Conservation (phyloP, 2,888 invertebrate genomes). For the Eucriotettix oculatus region DNA sequence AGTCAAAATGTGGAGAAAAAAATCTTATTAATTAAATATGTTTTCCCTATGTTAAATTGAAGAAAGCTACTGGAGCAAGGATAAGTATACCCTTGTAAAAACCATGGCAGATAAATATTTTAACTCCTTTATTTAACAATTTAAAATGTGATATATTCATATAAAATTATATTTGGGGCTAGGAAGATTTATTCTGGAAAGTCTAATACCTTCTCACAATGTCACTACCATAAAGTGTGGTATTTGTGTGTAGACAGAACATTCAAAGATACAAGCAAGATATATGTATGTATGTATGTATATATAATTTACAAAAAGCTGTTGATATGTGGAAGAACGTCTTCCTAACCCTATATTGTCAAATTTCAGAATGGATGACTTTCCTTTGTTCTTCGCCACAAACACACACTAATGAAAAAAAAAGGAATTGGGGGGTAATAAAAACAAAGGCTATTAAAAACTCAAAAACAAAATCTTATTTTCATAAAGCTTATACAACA, state of each 20-base stretch:
- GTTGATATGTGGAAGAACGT: neutral
- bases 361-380: constrained; percentile 1
- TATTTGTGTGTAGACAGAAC: no score
- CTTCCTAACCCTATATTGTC: constrained; percentile 6
- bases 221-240: no score
- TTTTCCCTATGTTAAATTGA: no score
- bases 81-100: neutral
- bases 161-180: no score
- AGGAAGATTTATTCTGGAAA: no score
- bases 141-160: no score
- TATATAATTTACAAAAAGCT: no score
- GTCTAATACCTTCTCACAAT: no score
- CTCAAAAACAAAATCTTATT: constrained; percentile 49
- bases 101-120: neutral
- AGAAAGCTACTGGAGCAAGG: neutral
- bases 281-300: no score
- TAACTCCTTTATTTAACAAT: no score
- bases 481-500: constrained; percentile 54
- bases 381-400: constrained; percentile 6
- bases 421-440: constrained; percentile 13
- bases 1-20: neutral
- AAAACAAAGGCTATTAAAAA: constrained; percentile 35
- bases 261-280: no score
- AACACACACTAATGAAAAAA: constrained; percentile 5
- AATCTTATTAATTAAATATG: no score